Evolutionary conservation across 2,888 invertebrate species (phyloP), one percentile per base, ranked within the genome.

Genomic region (Rhodophaea formosa): DNA sequence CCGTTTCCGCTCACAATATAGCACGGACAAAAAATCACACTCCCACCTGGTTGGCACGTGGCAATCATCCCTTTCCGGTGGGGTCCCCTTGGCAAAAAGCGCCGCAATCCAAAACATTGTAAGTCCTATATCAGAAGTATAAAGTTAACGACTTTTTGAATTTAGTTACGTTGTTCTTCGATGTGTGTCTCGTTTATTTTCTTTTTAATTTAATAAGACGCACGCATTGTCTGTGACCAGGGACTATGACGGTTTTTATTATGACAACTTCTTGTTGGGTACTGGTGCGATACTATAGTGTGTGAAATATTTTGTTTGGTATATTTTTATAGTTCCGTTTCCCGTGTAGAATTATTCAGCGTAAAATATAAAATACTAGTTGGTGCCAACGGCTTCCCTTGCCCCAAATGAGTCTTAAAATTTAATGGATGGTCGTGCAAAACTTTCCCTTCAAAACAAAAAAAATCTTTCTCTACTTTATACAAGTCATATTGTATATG

Each of bases 171-270:
- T 47, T 29, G 57, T 62, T 65, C n/a, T 65, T 65, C 39, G 29
- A 60, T 65, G 57, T 69, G 69, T 74, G 80, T n/a, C 80, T 75
- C 76, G 83, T 80, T 78, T 84, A 74, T 84, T 86, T 87, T 84
- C 79, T 82, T 86, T 82, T 81, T 86, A 86, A 88, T 89, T 88
- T 85, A 88, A 88, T 86, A 88, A 86, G 82, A 64, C 86, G 79
- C 82, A 86, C 85, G 87, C 82, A 80, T 84, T 84, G 83, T 84
- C 70, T 64, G 67, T 82, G 81, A 58, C 69, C 77, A 82, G 65
- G 64, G 52, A 76, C 75, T 85, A 83, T 86, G 79, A 87, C 87
- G 77, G 63, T 59, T 62, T n/a, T 71, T 70, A 71, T 70, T 67
- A 45, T 55, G 35, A 55, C 45, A 55, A 35, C 35, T 8, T 52